Conservation (phyloP, 2,797 vertebrate genomes). For the Parambassis ranga region DNA sequence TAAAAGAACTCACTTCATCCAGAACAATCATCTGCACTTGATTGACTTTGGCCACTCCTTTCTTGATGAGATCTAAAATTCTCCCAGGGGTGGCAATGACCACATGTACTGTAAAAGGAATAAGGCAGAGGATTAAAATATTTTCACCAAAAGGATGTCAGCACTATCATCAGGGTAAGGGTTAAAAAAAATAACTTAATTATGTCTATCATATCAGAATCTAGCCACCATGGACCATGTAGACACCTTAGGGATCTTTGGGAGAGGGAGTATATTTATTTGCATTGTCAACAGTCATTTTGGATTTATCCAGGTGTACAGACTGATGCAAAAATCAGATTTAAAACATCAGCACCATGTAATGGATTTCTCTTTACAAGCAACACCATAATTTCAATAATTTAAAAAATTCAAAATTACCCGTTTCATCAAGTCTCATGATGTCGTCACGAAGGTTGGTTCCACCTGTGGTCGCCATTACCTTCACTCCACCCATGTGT, state of each 20-base stretch:
- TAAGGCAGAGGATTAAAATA: background rate
- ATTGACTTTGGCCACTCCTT: slow-evolving; percentile 98
- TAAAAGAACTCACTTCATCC: slow-evolving; percentile 95
- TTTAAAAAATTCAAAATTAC: slow-evolving; percentile 54
- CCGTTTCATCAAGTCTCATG: slow-evolving; percentile 98
- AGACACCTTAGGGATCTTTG: too few relatives aligned
- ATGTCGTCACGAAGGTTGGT: slow-evolving; percentile 99
- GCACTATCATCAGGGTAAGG: background rate
- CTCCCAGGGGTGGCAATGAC: slow-evolving; percentile 97
- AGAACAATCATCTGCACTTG: slow-evolving; percentile 98
- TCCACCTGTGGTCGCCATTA: slow-evolving; percentile 99
- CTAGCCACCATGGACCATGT: background rate
- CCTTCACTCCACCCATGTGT: slow-evolving; percentile 99
- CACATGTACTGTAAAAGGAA: slow-evolving; percentile 87
- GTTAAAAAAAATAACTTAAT: background rate
- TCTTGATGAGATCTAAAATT: slow-evolving; percentile 99
- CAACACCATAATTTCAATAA: background rate
- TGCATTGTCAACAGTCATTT: too few relatives aligned
- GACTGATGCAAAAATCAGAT: too few relatives aligned
- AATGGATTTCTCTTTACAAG: too few relatives aligned
- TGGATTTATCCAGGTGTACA: too few relatives aligned
- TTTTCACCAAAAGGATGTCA: background rate
- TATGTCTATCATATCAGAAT: too few relatives aligned
- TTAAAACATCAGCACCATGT: too few relatives aligned
- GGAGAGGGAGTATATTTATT: too few relatives aligned